Evolutionary conservation across 2,113 vertebrate genomes (phyloP), one percentile per base, ranked within the genome.

Genomic region (Zosterops lateralis): DNA sequence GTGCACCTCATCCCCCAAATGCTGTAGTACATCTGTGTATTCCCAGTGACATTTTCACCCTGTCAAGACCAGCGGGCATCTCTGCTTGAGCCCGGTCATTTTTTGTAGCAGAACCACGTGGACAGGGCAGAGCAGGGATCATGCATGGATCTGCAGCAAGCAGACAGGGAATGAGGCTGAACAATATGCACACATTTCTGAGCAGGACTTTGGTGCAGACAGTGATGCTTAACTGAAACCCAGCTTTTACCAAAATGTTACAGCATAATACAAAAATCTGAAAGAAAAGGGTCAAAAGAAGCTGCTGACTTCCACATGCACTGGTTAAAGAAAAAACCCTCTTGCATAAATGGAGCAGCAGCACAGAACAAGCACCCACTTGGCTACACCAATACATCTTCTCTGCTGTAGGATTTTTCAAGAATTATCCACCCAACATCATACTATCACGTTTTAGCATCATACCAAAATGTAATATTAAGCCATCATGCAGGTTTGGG

Each of bases 321-420:
- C 44, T 86, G 53, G 61, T 70, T 44, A 70, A 87, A 89, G 42
- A 51, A 90, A 95, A 78, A 44, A 0, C 16, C 44, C n/a, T 84
- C 83, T 80, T 92, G 94, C 72, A 92, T 92, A 91, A 96, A 93
- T 3, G 8, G 82, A 91, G 76, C 73, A 94, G 95, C 92, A 93
- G 90, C 85, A 84, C 64, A 75, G 79, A 90, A 90, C 79, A 79
- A 87, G 82, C 91, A 88, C 78, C 74, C 53, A 80, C 61, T 51
- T 84, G 72, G 87, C 71, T 80, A 75, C 76, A 93, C 45, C 73
- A 78, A 70, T 17, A 65, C 58, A 50, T 42, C 42, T 67, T 25
- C 45, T 56, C 57, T 62, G 58, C 72, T 36, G 60, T n/a, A 87
- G 65, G 38, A 71, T 32, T 62, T 66, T 47, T 45, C 38, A 58